These are phyloP conservation scores for Crocodylus rhombifer DNA, from an alignment of 2,797 vertebrate genomes.

Conservation along the genomic window DNA sequence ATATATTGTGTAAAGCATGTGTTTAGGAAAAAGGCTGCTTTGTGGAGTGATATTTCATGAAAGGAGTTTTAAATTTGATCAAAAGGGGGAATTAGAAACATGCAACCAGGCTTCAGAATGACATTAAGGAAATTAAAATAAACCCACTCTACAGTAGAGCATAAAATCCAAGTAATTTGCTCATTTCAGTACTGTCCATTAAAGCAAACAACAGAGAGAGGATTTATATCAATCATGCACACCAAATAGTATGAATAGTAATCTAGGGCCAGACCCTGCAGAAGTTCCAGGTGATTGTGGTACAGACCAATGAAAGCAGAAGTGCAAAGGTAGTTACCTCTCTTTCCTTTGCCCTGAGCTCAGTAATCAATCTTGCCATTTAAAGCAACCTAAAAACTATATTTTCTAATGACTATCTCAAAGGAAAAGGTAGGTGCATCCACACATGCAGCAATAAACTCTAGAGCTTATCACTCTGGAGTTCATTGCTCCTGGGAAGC, in stretches of 20 bases:
- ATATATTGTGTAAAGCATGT: background rate
- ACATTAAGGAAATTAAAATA: background rate
- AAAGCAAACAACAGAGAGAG: background rate
- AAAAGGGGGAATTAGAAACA: background rate
- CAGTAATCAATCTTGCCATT: background rate
- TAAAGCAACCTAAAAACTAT: background rate
- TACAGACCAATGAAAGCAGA: background rate
- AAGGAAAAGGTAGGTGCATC: no score
- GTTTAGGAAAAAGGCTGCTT: background rate
- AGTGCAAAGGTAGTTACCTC: background rate
- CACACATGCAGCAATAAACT: no score
- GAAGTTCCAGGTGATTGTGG: background rate
- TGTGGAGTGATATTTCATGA: background rate
- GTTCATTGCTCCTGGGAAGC: no score
- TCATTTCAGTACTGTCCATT: background rate
- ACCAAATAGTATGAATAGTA: background rate
- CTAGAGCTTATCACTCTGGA: no score
- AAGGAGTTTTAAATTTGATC: background rate
- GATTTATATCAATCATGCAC: background rate
- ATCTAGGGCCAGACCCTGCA: background rate
- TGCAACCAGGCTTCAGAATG: background rate
- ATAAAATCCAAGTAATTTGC: constrained; percentile 13
- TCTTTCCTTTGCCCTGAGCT: fast-evolving
- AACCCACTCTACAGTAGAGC: background rate
- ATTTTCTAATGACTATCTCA: no score